A percentile compares a stretch with the other conserved stretches of the same genome.
Conservation (phyloP, 2,888 invertebrate genomes). For the Camptogramma bilineatum region DNA sequence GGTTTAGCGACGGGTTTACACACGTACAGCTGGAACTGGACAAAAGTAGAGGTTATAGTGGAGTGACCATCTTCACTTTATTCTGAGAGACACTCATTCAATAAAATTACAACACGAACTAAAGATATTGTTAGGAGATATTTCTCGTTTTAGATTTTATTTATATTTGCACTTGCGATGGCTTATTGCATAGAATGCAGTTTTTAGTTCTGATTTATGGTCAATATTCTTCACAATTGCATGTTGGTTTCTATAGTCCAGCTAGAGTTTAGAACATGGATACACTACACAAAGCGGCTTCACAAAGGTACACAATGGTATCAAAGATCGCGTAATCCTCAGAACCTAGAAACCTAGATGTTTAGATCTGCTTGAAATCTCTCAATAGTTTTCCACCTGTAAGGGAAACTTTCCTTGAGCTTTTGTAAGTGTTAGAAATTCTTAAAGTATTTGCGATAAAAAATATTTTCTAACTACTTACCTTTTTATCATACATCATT, state of each 20-base stretch:
- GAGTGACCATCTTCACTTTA: not conserved
- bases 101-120: not conserved
- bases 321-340: not conserved
- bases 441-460: too few species aligned
- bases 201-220: too few species aligned
- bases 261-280: not conserved
- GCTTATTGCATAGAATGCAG: too few species aligned
- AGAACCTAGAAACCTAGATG: not conserved
- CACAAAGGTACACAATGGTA: not conserved
- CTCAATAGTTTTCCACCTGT: not conserved
- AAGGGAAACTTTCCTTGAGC: too few species aligned
- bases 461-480: too few species aligned
- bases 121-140: too few species aligned
- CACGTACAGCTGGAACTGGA: not conserved
- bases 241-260: not conserved
- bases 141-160: too few species aligned
- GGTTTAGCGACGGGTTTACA: slow-evolving; percentile 16
- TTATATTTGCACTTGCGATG: too few species aligned
- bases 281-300: not conserved
- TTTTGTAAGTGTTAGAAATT: too few species aligned
- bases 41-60: not conserved
- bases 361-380: not conserved
- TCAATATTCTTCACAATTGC: too few species aligned
- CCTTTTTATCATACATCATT: too few species aligned
- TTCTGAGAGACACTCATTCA: not conserved